Conservation (phyloP, 2,113 vertebrate genomes). For the Marcusenius ussheri region DNA sequence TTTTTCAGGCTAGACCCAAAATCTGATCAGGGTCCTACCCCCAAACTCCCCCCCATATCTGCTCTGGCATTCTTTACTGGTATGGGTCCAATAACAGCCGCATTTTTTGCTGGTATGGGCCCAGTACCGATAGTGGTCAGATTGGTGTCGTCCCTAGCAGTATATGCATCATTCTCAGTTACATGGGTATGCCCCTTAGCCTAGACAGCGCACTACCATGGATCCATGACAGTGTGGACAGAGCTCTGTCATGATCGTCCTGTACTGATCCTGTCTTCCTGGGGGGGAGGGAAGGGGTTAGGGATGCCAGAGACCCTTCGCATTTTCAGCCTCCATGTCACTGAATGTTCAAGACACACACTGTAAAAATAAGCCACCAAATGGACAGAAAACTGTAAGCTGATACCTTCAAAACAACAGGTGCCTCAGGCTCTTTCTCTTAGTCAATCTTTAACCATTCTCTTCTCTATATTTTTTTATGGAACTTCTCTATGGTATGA, state of each 20-base stretch:
- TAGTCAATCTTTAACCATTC: background rate
- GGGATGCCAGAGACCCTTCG: background rate
- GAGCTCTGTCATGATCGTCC: background rate
- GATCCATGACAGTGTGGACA: background rate
- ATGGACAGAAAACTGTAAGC: background rate
- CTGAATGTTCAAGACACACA: background rate
- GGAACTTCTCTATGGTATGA: background rate
- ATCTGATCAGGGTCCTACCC: background rate
- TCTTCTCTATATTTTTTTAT: background rate
- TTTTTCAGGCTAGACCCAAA: background rate
- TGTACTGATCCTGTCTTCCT: background rate
- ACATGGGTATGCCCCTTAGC: background rate
- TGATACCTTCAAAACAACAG: background rate
- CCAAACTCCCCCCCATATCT: background rate
- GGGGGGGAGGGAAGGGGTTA: background rate
- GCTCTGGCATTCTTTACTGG: background rate
- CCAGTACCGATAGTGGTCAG: background rate
- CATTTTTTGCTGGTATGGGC: background rate
- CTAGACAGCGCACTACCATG: background rate
- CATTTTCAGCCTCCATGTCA: background rate
- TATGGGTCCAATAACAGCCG: background rate
- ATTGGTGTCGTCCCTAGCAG: background rate
- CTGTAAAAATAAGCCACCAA: background rate
- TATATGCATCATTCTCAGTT: background rate
- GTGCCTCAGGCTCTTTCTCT: background rate